These are phyloP conservation scores for Ylistrum balloti DNA, from an alignment of 1,140 invertebrate species.

Conservation along the genomic window DNA sequence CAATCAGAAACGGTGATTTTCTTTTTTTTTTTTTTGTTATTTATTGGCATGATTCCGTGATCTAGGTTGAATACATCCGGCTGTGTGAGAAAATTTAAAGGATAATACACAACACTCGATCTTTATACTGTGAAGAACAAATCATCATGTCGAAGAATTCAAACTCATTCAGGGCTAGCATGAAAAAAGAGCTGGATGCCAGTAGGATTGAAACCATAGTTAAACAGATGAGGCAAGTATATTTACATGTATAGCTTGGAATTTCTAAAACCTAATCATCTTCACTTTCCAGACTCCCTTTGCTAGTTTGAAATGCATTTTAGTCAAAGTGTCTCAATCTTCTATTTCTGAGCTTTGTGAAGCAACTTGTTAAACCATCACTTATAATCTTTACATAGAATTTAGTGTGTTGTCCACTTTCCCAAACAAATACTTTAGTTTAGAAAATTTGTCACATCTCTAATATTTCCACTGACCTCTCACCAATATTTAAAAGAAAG, in stretches of 20 bases:
- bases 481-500: too few relatives aligned
- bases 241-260: not conserved
- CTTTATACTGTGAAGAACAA: not conserved
- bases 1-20: too few relatives aligned
- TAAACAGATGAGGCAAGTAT: constrained; percentile 18
- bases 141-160: constrained; percentile 20
- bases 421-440: too few relatives aligned
- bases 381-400: too few relatives aligned
- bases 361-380: too few relatives aligned
- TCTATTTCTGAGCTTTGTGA: not conserved
- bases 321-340: not conserved
- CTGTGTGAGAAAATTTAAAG: constrained; percentile 3
- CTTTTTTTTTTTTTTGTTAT: not conserved
- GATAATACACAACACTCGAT: not conserved
- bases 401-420: too few relatives aligned
- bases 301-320: not conserved
- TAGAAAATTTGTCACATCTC: too few relatives aligned
- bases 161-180: constrained; percentile 8
- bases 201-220: constrained; percentile 11
- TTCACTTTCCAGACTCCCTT: not conserved
- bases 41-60: not conserved
- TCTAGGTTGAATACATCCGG: not conserved
- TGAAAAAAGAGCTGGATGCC: constrained; percentile 14
- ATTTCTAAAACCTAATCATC: not conserved
- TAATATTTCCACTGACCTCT: too few relatives aligned